A percentile compares a stretch with the other conserved stretches of the same genome.
Evolutionary conservation across 2,797 vertebrate species (phyloP).

Genomic region (Sandelia bainsii): DNA sequence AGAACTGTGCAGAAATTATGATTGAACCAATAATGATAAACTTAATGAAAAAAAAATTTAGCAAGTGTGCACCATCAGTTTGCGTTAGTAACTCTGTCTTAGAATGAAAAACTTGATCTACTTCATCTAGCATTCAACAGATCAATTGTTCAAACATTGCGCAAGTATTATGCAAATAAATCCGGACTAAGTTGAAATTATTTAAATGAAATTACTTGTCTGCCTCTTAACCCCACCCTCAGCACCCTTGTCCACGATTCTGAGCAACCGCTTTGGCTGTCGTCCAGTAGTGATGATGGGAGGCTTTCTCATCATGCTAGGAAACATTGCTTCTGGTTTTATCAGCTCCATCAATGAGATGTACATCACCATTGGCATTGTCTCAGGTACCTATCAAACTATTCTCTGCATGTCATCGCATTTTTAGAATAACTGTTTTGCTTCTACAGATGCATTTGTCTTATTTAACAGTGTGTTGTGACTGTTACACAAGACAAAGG

Average conservation of each 20-base stretch:
- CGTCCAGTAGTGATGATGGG: constrained; percentile 90
- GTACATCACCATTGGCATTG: constrained; percentile 89
- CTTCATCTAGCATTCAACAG: not conserved
- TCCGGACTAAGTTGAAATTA: not conserved
- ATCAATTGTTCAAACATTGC: not conserved
- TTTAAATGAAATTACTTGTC: not conserved
- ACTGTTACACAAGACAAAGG: constrained; percentile 33
- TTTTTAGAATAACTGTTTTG: constrained; percentile 5
- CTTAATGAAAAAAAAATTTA: no score
- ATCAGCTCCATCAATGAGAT: constrained; percentile 88
- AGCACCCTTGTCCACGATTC: constrained; percentile 91
- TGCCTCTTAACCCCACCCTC: constrained; percentile 8
- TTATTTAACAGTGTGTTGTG: constrained; percentile 27
- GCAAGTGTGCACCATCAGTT: no score
- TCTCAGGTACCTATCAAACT: constrained; percentile 85
- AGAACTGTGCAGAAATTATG: no score
- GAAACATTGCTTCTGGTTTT: constrained; percentile 89
- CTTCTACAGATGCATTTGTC: constrained; percentile 8
- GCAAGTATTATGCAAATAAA: not conserved
- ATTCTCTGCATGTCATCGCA: not conserved
- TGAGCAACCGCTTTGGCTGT: constrained; percentile 90
- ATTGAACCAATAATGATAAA: no score
- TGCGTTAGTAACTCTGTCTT: no score
- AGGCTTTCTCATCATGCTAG: constrained; percentile 88
- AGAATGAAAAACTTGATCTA: not conserved